phyloP scores from a whole-genome alignment of 2,113 vertebrate genomes.

The Tursiops truncatus region DNA sequence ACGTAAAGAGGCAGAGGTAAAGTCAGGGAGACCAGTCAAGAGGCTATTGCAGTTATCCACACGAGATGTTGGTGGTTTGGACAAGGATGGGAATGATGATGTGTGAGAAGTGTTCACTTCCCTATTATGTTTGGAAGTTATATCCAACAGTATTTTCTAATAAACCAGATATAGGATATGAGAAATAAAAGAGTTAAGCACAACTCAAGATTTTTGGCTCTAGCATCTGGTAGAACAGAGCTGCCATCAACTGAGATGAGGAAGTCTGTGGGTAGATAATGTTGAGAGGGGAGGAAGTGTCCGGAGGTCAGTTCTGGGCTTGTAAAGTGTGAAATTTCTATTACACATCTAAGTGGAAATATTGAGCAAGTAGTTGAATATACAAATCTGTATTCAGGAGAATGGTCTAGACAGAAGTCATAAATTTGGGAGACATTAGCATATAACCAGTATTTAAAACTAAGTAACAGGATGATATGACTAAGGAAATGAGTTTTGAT shows the following conservation, averaged over 20 bases:
- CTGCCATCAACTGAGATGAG: background rate
- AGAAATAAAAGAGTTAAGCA: background rate
- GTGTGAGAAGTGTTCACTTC: background rate
- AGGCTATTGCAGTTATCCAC: background rate
- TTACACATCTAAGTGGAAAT: background rate
- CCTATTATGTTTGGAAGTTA: background rate
- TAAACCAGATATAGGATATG: background rate
- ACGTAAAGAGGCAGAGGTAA: background rate
- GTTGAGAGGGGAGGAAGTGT: too few relatives aligned
- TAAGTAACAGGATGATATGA: background rate
- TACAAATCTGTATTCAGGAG: background rate
- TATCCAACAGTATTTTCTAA: background rate
- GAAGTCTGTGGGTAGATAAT: background rate
- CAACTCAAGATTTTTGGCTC: background rate
- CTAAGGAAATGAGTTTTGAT: background rate
- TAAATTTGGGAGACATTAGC: background rate
- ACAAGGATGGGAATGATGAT: background rate
- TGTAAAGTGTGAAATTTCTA: background rate
- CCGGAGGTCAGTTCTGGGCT: background rate
- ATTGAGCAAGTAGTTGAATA: background rate
- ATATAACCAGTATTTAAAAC: background rate
- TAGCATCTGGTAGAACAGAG: background rate
- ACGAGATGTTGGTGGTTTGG: background rate
- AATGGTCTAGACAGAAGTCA: background rate
- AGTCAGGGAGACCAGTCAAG: background rate